Base-by-base conservation (phyloP, 2,797 vertebrate species). In the Helarctos malayanus region DNA sequence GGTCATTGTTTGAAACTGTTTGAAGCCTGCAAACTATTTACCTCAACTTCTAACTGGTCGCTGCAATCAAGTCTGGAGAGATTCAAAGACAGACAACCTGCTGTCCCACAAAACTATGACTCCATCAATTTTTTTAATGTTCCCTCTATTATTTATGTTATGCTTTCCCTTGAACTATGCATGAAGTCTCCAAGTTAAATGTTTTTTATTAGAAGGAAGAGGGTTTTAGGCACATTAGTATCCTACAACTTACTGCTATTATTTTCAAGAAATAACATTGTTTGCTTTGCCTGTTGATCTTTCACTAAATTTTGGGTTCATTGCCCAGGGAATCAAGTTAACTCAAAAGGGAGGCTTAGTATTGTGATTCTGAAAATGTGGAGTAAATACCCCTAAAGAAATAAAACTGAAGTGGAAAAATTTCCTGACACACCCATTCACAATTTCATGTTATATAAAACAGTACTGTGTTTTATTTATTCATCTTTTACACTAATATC, bases 241-340 rank as follows among this genome's bases (percentile, higher is more conserved):
- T 0, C 2, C 47, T 57, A 52, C 4, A 63, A 56, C 21, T 76
- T 65, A 86, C 7, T 27, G 63, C 10, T 68, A 57, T 47, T 68
- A 54, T 68, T 92, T 96, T 86, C n/a, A 89, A 84, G 87, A 90
- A 96, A 91, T 56, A 91, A 83, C 15, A 65, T 27, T 84, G 0
- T 65, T 59, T 90, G 8, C 27, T 93, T n/a, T 45, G 11, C 8
- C 90, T 71, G 45, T 71, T 82, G 16, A 85, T 69, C 12, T 95
- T 84, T 79, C 61, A 83, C 2, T 89, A 85, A 81, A 61, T 47
- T 86, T 93, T 79, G 10, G 82, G 9, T 85, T 80, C 16, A n/a
- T 38, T 81, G 57, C 13, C 19, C 84, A 29, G 25, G 19, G 21
- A 54, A 65, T 81, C 45, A 63, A 85, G 8, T 87, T 92, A 90